Conservation (phyloP, 2,888 invertebrate species). For the Caenorhabditis sp. region DNA sequence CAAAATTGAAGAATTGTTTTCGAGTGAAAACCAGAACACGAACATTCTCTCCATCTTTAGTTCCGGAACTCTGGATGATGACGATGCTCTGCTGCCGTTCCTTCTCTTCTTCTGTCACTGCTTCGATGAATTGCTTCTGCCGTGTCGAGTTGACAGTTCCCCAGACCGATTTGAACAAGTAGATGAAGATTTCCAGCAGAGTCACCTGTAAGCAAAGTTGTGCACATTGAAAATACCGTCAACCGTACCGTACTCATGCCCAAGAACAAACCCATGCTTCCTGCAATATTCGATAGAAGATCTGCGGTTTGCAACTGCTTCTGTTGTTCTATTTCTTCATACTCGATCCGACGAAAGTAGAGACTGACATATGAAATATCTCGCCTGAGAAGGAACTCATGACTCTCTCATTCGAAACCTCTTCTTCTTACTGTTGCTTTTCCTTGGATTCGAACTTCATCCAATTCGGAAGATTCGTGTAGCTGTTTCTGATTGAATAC, state of each 20-base stretch:
- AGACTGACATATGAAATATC: conserved; percentile 62
- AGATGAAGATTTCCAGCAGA: conserved; percentile 77
- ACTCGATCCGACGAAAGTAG: conserved; percentile 70
- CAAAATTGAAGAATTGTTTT: too few relatives aligned
- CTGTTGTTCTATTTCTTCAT: conserved; percentile 75
- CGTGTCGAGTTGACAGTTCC: conserved; percentile 73
- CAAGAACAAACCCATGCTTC: conserved; percentile 77
- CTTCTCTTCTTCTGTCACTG: conserved; percentile 66
- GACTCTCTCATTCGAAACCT: too few relatives aligned
- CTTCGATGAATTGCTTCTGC: conserved; percentile 74
- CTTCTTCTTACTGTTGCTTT: too few relatives aligned
- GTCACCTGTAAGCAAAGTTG: conserved; percentile 63
- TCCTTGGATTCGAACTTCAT: too few relatives aligned
- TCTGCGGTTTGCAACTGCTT: conserved; percentile 76
- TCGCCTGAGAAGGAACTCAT: conserved; percentile 48
- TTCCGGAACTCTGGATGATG: conserved; percentile 62
- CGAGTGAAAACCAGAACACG: not conserved
- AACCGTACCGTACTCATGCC: conserved; percentile 75
- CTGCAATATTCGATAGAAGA: conserved; percentile 76
- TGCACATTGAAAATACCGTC: not conserved
- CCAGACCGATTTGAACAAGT: conserved; percentile 73
- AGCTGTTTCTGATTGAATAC: conserved; percentile 59
- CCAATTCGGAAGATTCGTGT: conserved; percentile 28
- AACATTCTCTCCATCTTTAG: conserved; percentile 9
- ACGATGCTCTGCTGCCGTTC: conserved; percentile 69